phyloP scores from a whole-genome alignment of 2,888 invertebrate species.

The Diabrotica balteata region DNA sequence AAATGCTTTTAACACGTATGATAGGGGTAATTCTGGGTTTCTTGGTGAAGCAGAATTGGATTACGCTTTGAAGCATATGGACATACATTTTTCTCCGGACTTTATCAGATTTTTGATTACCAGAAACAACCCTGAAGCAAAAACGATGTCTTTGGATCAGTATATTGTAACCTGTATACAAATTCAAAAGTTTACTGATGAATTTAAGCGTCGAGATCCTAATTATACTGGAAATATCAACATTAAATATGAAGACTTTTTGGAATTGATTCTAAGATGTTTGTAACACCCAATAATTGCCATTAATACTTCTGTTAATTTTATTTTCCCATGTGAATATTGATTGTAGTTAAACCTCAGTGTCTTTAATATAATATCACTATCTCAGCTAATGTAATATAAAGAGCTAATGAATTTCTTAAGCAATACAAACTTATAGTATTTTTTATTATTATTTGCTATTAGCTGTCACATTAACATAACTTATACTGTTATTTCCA shows the following conservation, averaged over 20 bases:
- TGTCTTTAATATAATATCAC: too few species aligned
- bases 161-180: constrained; percentile 58
- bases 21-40: constrained; percentile 49
- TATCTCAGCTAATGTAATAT: too few species aligned
- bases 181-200: constrained; percentile 57
- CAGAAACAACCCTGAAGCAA: constrained; percentile 48
- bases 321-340: too few species aligned
- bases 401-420: too few species aligned
- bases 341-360: too few species aligned
- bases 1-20: constrained; percentile 53
- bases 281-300: constrained; percentile 30
- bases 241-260: constrained; percentile 56
- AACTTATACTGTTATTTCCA: too few species aligned
- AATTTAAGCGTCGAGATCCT: constrained; percentile 54
- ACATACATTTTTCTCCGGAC: constrained; percentile 52
- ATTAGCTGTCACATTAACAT: too few species aligned
- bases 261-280: constrained; percentile 52
- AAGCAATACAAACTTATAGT: too few species aligned
- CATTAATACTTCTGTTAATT: too few species aligned
- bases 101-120: constrained; percentile 53
- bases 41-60: constrained; percentile 51
- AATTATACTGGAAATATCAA: constrained; percentile 53
- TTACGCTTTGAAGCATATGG: constrained; percentile 52
- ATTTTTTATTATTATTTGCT: too few species aligned
- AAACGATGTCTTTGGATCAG: constrained; percentile 54